These are phyloP conservation scores for Hyaena hyaena DNA, from an alignment of 2,113 vertebrate genomes.

Conservation along the genomic window DNA sequence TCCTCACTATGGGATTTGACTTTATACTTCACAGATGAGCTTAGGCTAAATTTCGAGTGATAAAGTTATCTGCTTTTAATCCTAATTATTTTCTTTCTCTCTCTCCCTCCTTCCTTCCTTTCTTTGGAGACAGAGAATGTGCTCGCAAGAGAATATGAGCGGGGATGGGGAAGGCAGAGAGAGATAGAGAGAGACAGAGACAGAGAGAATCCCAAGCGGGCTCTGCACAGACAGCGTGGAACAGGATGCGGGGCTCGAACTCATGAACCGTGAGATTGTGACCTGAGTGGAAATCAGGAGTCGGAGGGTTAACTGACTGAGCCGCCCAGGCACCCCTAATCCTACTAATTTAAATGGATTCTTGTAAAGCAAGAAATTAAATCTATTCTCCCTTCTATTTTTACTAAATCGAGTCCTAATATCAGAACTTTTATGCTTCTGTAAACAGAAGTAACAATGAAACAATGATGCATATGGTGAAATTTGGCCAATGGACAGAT, in stretches of 20 bases:
- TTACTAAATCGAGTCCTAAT: neutral
- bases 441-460: constrained; percentile 22
- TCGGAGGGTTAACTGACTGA: no score
- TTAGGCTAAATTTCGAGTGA: neutral
- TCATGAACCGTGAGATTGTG: no score
- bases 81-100: neutral
- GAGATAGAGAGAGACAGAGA: no score
- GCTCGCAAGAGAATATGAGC: no score
- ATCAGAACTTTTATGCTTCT: neutral
- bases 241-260: no score
- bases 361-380: constrained; percentile 11
- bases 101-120: no score
- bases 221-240: no score
- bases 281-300: no score
- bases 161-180: no score
- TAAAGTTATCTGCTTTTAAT: neutral
- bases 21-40: neutral
- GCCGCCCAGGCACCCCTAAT: neutral
- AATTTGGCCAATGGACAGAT: neutral
- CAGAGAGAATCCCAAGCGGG: no score
- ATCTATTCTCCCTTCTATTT: neutral
- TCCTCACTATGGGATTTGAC: neutral
- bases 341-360: constrained; percentile 12
- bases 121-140: no score
- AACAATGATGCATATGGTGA: neutral